Base-by-base conservation (phyloP, 2,113 vertebrate species). In the Peromyscus californicus region DNA sequence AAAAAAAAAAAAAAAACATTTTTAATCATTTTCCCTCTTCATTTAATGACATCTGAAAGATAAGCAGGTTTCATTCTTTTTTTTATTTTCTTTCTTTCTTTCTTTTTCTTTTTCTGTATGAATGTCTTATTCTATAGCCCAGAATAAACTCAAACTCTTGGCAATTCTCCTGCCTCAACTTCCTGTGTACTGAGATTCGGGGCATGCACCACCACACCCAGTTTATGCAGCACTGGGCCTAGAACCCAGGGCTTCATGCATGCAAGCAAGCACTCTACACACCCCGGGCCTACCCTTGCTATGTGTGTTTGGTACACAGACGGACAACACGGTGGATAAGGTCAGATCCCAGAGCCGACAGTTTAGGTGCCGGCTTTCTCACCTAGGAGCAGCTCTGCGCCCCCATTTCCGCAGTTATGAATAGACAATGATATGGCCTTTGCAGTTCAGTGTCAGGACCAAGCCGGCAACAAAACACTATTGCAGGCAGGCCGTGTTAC, bases 311-410 rank as follows among this genome's bases (percentile, higher is more conserved):
- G 72, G 17, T 29, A 48, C 7, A 2, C 0, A 0, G n/a, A 24
- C 19, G 33, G 10, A 42, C 0, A 21, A 42, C 1, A 0, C 51
- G 1, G 3, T 4, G 24, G 11, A 7, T 15, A 36, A 33, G 15
- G 39, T 63, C 48, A 3, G 39, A 15, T 29, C 8, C 11, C 3
- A 45, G 29, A 9, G 13, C 76, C 29, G 0, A 17, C 3, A 2
- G 15, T 12, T 7, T 24, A 9, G 63, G 26, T 10, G 42, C 75
- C 3, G 29, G 1, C 70, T 84, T 54, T 57, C 61, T 89, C 19
- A 4, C n/a, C 31, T n/a, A 0, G 3, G 0, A 48, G 7, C 42
- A 22, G 1, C 29, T 79, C 94, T 36, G 12, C 3, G 61, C n/a
- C 70, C 65, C 61, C 4, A 10, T 51, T 31, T 79, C 63, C 83